Evolutionary conservation across 2,113 vertebrate genomes (phyloP), one percentile per base, ranked within the genome.

Genomic region (Laticauda laticaudata): DNA sequence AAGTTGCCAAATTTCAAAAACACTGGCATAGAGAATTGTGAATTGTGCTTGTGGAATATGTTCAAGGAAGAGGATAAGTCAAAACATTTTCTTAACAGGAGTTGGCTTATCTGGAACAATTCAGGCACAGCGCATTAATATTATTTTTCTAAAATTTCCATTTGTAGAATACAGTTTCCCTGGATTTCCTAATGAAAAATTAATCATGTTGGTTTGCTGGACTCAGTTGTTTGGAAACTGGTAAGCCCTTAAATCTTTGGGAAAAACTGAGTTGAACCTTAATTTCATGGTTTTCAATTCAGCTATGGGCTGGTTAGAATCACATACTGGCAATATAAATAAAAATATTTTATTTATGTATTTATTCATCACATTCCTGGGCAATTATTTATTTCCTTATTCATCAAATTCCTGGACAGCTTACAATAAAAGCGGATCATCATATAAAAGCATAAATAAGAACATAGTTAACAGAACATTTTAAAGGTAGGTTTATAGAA

Each of bases 41-140:
- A 85, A 91, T 24, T 24, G 15, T 34, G 34, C 5, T 15, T 85
- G 7, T 56, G 69, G 34, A 96, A 90, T 93, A 57, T 93, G 95
- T 95, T 96, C 94, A 96, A 94, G 93, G 18, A 96, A 95, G 95
- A 94, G 39, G 14, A 23, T 95, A 94, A 95, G 94, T 96, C 95
- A 95, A 96, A 96, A 96, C 93, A 93, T 95, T 96, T 94, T 95
- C 92, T 95, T 97, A 97, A 97, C 95, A 95, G 96, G 95, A 95
- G 7, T 96, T 97, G 96, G 48, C 0, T 97, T 95, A 97, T 97
- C 96, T 95, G 96, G 95, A 95, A 94, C 95, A 96, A 96, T 97
- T 95, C 95, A 93, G 96, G 96, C 95, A 95, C 91, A 89, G 92
- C 93, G 94, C 1, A 21, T 96, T 96, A 97, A 96, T 95, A 94